Evolutionary conservation across 2,113 vertebrate species (phyloP).

Genomic region (Manacus vitellinus): DNA sequence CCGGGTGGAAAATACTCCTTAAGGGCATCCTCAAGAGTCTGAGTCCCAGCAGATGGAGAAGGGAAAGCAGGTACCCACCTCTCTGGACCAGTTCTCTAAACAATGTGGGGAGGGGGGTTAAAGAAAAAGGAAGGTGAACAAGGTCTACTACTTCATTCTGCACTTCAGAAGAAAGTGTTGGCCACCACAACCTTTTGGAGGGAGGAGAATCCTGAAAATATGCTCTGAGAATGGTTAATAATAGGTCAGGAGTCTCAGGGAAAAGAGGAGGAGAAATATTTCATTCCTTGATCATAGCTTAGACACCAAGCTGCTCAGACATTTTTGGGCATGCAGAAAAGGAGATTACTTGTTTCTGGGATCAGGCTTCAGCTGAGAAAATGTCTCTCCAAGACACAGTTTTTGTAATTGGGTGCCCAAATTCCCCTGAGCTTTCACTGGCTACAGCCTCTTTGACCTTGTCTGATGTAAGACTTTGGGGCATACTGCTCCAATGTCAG

Average conservation of each 20-base stretch:
- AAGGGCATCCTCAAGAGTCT: background rate
- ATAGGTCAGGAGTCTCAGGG: background rate
- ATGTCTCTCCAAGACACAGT: background rate
- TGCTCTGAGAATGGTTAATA: background rate
- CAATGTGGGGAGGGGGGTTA: fast-evolving
- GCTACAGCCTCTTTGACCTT: background rate
- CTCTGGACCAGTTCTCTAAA: background rate
- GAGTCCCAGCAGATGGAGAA: background rate
- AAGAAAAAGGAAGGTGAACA: background rate
- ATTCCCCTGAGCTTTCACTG: background rate
- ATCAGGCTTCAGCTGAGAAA: background rate
- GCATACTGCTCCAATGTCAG: background rate
- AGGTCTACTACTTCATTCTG: background rate
- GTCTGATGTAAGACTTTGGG: background rate
- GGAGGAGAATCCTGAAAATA: background rate
- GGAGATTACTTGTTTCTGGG: background rate
- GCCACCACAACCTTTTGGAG: background rate
- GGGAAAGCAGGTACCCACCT: background rate
- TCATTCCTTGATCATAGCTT: background rate
- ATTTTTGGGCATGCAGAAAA: background rate
- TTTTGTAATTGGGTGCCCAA: background rate
- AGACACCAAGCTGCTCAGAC: background rate
- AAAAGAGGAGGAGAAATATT: background rate
- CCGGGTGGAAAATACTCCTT: background rate
- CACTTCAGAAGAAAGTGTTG: background rate